Conservation (phyloP, 1,140 invertebrate genomes). For the Triops longicaudatus region DNA sequence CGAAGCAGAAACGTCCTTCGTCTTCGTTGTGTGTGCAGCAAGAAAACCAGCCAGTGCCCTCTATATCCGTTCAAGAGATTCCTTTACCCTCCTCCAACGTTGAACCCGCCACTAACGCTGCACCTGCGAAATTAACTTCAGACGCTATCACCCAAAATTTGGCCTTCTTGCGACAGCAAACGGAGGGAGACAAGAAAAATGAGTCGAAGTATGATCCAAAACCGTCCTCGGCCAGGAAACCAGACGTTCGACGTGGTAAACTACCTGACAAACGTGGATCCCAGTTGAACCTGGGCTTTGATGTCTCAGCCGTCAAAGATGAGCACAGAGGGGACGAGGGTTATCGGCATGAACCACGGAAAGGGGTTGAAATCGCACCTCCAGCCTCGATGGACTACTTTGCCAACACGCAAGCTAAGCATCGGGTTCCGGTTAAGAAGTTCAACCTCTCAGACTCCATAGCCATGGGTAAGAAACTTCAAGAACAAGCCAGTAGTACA, state of each 20-base stretch:
- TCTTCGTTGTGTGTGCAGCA: background rate
- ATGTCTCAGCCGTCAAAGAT: background rate
- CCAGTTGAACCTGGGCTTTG: background rate
- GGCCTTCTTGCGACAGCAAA: constrained; percentile 7
- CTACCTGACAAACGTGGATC: background rate
- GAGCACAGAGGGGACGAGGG: background rate
- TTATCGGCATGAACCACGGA: constrained; percentile 28
- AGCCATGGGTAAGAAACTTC: background rate
- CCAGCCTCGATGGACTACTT: constrained; percentile 55
- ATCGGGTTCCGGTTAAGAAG: background rate
- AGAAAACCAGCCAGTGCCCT: background rate
- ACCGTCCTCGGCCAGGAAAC: constrained; percentile 18
- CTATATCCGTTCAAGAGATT: background rate
- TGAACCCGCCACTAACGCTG: background rate
- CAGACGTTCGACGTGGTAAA: background rate
- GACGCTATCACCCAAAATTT: constrained; percentile 21
- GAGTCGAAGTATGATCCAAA: constrained; percentile 16
- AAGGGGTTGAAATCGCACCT: constrained; percentile 50
- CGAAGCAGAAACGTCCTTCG: constrained; percentile 20
- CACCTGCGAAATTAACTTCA: background rate
- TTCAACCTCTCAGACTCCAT: background rate
- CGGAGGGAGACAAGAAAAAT: background rate
- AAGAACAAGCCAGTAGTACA: background rate
- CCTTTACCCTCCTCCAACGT: constrained; percentile 20
- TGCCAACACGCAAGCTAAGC: constrained; percentile 31